Evolutionary conservation across 1,140 invertebrate genomes (phyloP), one percentile per base, ranked within the genome.

Genomic region (Parasteatoda tepidariorum): DNA sequence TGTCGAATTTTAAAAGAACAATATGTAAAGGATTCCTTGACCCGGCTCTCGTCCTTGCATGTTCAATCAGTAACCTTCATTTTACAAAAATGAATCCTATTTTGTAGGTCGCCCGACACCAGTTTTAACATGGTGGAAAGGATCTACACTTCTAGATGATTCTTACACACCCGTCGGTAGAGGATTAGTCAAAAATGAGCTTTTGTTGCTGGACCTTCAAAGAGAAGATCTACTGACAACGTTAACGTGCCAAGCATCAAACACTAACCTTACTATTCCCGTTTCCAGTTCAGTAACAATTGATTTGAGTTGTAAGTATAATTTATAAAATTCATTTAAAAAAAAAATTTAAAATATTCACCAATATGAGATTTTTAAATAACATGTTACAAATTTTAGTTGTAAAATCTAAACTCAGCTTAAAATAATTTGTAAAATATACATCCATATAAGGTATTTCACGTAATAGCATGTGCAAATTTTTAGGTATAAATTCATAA

Each of bases 171-270:
- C 55, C 1, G 22, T 76, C n/a, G 64, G 75, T 11, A 30, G 61
- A 6, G 86, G 87, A 26, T 86, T 86, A 62, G 86, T 87, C 6
- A 74, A 41, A 33, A 86, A 86, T 89, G 91, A 94, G 83, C 91
- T 96, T 59, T 91, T 92, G 61, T 93, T 95, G 91, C 92, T 92
- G 41, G 91, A 92, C 22, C 91, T 96, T 68, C 91, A 92, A 33
- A 91, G 95, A 34, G 92, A 93, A 26, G 93, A 96, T 89, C 92
- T 95, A 67, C 93, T 94, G 76, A 92, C 94, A 2, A 93, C 94
- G 84, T 94, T 95, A 88, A 95, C 94, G 55, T 96, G 95, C 88
- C 93, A 94, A 87, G 94, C 95, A n/a, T 90, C 92, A 85, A 96
- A 96, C 88, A 96, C 94, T 6, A 91, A 92, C 86, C 91, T 96